These are phyloP conservation scores for Ernsta delagoae DNA, from an alignment of 2,888 invertebrate species.

Conservation along the genomic window DNA sequence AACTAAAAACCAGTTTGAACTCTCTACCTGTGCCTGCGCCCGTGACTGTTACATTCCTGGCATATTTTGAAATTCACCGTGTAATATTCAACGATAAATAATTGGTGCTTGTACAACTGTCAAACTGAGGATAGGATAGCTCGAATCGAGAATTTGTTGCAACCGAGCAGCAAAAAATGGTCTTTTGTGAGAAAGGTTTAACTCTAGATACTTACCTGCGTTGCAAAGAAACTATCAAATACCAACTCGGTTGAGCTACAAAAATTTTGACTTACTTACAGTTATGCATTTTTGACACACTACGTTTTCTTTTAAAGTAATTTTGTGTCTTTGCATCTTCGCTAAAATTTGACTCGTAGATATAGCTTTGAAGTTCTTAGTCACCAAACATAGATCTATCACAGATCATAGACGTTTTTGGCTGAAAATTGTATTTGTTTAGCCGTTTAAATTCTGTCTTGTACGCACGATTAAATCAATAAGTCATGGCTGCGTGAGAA, in stretches of 20 bases:
- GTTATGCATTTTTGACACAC: too few relatives aligned
- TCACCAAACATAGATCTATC: not conserved
- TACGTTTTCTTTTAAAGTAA: too few relatives aligned
- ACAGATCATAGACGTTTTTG: not conserved
- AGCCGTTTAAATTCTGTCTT: not conserved
- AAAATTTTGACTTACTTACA: not conserved
- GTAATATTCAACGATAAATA: constrained; percentile 11
- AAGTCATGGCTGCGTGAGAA: constrained; percentile 21
- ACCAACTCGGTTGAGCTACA: too few relatives aligned
- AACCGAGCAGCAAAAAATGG: not conserved
- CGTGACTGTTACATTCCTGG: constrained; percentile 52
- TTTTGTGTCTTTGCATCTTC: too few relatives aligned
- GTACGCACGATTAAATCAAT: constrained; percentile 17
- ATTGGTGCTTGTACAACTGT: constrained; percentile 26
- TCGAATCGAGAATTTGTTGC: constrained; percentile 10
- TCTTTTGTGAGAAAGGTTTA: constrained; percentile 18
- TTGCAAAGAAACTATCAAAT: constrained; percentile 10
- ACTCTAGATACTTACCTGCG: not conserved
- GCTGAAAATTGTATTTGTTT: constrained; percentile 2
- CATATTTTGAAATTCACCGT: constrained; percentile 44
- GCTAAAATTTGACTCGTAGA: too few relatives aligned
- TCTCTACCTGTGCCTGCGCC: constrained; percentile 49
- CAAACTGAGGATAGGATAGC: constrained; percentile 1
- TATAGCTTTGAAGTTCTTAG: too few relatives aligned
- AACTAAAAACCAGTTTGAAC: constrained; percentile 48